A percentile compares a stretch with the other conserved stretches of the same genome.
Evolutionary conservation across 1,140 invertebrate species (phyloP).

Genomic region (Heliothis subflexa): DNA sequence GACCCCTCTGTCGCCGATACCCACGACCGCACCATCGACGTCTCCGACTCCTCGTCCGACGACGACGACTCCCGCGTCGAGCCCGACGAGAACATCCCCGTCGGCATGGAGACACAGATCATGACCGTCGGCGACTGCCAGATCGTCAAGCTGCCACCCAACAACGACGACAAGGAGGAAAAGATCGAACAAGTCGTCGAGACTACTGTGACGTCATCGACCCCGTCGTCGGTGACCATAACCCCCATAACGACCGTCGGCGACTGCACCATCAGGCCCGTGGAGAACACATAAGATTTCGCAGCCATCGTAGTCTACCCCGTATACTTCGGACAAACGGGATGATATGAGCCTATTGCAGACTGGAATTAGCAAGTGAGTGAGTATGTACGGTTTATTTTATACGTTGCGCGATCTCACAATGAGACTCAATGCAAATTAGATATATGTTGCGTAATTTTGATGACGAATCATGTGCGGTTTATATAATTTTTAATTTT

Average conservation of each 20-base stretch:
- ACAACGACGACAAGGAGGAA: conserved; percentile 70
- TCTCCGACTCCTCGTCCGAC: conserved; percentile 75
- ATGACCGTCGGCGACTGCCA: conserved; percentile 84
- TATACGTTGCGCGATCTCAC: conserved; percentile 27
- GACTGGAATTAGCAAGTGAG: conserved; percentile 15
- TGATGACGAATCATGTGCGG: conserved; percentile 20
- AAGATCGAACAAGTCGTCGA: conserved; percentile 55
- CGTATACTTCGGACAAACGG: conserved; percentile 45
- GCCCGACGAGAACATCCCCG: conserved; percentile 71
- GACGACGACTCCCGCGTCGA: conserved; percentile 70
- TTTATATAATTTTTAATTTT: conserved; percentile 6
- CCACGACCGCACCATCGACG: conserved; percentile 76
- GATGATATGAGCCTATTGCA: conserved; percentile 22
- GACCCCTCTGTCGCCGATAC: conserved; percentile 65
- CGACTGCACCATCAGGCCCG: conserved; percentile 82
- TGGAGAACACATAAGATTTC: conserved; percentile 77
- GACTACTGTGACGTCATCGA: conserved; percentile 52
- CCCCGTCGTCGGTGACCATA: conserved; percentile 74
- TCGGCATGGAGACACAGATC: conserved; percentile 74
- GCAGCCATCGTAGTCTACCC: conserved; percentile 59
- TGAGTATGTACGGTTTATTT: conserved; percentile 2
- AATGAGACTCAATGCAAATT: conserved; percentile 38
- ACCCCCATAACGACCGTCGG: conserved; percentile 81
- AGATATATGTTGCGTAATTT: conserved; percentile 35
- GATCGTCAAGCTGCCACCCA: conserved; percentile 78